Base-by-base conservation (phyloP, 1,140 invertebrate species). In the Solenopsis invicta region DNA sequence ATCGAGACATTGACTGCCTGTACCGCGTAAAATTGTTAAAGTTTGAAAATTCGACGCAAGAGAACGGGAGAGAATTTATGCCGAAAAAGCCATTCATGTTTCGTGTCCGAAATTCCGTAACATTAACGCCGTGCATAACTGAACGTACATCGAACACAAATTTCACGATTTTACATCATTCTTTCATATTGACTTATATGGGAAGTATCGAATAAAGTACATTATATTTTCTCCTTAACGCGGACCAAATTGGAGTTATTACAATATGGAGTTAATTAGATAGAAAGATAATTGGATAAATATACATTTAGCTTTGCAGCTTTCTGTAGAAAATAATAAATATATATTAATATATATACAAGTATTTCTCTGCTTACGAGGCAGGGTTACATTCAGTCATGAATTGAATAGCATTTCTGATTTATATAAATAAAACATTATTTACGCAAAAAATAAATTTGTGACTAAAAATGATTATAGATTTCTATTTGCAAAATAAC, bases 321-420 rank as follows among this genome's bases (percentile, higher is more conserved):
- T 29, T 24, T 34, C 75, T 64, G 66, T 87, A 90, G 80, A 87
- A 89, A 74, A 89, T 13, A 87, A 87, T 78, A 76, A 66, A 90
- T 77, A 90, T 72, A 75, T 82, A 71, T 78, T 72, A 84, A 54
- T 85, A 67, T 67, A 45, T 67, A 41, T 66, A 66, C 34, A 41
- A 8, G 8, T 41, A 41, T 41, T 41, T 41, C 41, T 41, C 41
- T 41, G 41, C 8, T 41, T 41, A 41, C 8, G 41, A 41, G 29
- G 29, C 41, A 41, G 8, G 41, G 8, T 41, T 41, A 41, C 8
- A 41, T 41, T 41, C 41, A 8, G 8, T 41, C 41, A 4, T 41
- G 8, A 41, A 41, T 41, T 4, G 41, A 41, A 41, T 41, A 41
- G 8, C 41, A 41, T 41, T 41, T 41, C 4, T 41, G 41, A 6